Percentiles rank a stretch among this genome's conserved stretches.
phyloP scores from a whole-genome alignment of 2,888 invertebrate species.

The Anarsia innoxiella region DNA sequence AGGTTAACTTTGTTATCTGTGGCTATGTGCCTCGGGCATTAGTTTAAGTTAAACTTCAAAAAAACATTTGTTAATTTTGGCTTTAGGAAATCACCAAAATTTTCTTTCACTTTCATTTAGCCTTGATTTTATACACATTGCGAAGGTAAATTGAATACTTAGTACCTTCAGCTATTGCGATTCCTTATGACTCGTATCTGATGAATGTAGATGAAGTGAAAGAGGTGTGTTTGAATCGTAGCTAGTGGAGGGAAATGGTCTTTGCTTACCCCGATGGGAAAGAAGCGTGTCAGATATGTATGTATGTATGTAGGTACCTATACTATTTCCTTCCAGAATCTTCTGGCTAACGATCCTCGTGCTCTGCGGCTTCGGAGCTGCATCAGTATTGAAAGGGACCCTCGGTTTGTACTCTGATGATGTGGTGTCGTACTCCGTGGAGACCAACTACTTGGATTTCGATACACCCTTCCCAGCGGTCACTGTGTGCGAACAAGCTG shows the following conservation, averaged over 20 bases:
- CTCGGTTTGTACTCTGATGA: constrained; percentile 58
- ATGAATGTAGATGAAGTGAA: no score
- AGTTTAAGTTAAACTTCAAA: no score
- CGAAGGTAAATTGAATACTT: not conserved
- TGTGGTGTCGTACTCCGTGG: constrained; percentile 69
- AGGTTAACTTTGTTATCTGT: not conserved
- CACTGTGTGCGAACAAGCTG: constrained; percentile 71
- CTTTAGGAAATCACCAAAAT: no score
- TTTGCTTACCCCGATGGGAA: no score
- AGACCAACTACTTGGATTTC: constrained; percentile 77
- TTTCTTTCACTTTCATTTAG: not conserved
- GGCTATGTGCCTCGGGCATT: not conserved
- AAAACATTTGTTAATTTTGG: no score
- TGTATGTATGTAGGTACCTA: not conserved
- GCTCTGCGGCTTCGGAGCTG: constrained; percentile 39
- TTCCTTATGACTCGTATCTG: not conserved
- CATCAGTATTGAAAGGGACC: constrained; percentile 45
- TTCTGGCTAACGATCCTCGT: constrained; percentile 71
- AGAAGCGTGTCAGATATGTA: not conserved
- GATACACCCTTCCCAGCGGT: constrained; percentile 78
- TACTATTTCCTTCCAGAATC: constrained; percentile 45
- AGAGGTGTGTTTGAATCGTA: no score
- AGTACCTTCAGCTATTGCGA: not conserved
- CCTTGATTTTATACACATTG: not conserved
- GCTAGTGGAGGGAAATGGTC: no score